Percentiles rank a stretch among this genome's conserved stretches.
Conservation (phyloP, 2,888 invertebrate genomes). For the Melinopterus prodromus region DNA sequence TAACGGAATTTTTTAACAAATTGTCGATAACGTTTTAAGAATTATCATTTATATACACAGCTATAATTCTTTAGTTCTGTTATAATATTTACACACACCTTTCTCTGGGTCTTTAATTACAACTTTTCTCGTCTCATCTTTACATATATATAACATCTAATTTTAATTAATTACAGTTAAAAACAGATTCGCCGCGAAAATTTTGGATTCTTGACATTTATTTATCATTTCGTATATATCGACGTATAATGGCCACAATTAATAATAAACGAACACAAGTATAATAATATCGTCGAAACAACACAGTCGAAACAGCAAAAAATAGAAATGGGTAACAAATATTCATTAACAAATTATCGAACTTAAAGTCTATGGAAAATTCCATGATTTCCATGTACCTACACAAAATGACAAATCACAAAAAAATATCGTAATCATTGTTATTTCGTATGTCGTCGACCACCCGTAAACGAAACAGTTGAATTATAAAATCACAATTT, state of each 20-base stretch:
- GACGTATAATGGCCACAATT: conserved; percentile 24
- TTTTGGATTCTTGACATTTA: background rate
- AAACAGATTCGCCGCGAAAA: background rate
- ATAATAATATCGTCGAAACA: background rate
- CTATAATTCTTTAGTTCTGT: conserved; percentile 35
- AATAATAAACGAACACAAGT: conserved; percentile 29
- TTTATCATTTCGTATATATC: background rate
- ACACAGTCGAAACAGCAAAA: background rate
- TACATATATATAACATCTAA: conserved; percentile 32
- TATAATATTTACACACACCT: conserved; percentile 36
- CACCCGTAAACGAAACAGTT: background rate
- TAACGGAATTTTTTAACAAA: conserved; percentile 59
- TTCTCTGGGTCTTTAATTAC: conserved; percentile 9
- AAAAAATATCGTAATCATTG: background rate
- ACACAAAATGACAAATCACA: background rate
- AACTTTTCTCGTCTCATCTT: conserved; percentile 28
- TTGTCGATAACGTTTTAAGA: conserved; percentile 47
- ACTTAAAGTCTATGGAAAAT: background rate
- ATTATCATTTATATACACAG: conserved; percentile 40
- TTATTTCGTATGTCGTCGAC: background rate
- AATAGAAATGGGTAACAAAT: background rate
- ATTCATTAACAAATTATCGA: background rate
- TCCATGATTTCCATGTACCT: too few species aligned
- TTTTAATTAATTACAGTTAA: background rate
- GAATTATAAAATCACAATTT: conserved; percentile 25